These are phyloP conservation scores for Amphiura filiformis DNA, from an alignment of 35 echinoderm and acorn worm genomes.

Conservation along the genomic window DNA sequence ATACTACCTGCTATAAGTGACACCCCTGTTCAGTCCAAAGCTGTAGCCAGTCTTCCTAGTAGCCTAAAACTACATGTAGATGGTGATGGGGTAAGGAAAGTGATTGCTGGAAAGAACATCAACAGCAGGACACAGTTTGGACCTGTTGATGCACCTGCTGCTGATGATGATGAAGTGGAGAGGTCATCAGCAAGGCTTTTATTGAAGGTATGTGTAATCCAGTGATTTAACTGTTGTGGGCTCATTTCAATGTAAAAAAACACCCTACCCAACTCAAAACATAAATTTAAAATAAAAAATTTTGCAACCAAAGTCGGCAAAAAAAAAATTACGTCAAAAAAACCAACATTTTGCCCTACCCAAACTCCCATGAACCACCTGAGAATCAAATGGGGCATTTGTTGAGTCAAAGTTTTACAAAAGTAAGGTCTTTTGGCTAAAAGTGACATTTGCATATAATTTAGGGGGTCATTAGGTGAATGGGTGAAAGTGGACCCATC, in stretches of 20 bases:
- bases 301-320: too few relatives aligned
- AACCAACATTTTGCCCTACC: too few relatives aligned
- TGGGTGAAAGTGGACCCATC: too few relatives aligned
- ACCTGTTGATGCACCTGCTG: conserved; percentile 9
- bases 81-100: background rate
- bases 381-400: too few relatives aligned
- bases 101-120: background rate
- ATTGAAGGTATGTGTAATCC: conserved; percentile 10
- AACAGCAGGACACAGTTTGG: conserved; percentile 20
- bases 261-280: background rate
- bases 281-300: background rate
- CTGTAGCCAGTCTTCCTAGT: conserved; percentile 2
- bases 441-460: too few relatives aligned
- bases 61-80: background rate
- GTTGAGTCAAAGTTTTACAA: too few relatives aligned
- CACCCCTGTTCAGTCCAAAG: conserved; percentile 13
- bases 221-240: background rate
- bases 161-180: background rate
- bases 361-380: too few relatives aligned
- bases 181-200: background rate
- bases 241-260: background rate
- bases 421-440: too few relatives aligned
- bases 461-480: too few relatives aligned
- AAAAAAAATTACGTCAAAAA: too few relatives aligned
- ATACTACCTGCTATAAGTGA: background rate